A percentile compares a stretch with the other conserved stretches of the same genome.
phyloP scores from a whole-genome alignment of 92 coral and sea anemone genomes.

The Epizoanthus fatuus region DNA sequence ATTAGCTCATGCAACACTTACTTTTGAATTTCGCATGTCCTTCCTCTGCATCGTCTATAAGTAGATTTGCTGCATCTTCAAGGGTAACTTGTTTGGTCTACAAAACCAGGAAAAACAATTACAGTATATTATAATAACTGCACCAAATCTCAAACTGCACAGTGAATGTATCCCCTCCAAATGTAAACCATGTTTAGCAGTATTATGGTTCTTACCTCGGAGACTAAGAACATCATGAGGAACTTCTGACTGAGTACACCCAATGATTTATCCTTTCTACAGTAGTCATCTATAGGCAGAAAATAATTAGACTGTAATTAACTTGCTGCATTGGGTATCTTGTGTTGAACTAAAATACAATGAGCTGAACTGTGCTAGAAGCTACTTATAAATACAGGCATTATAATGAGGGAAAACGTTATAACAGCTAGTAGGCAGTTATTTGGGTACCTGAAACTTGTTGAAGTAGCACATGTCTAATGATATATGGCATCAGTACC shows the following conservation, averaged over 20 bases:
- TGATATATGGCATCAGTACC: too few species aligned
- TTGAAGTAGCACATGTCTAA: too few species aligned
- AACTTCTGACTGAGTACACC: constrained; percentile 98
- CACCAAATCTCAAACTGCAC: too few species aligned
- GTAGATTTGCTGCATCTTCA: constrained; percentile 97
- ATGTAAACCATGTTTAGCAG: too few species aligned
- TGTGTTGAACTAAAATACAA: background rate
- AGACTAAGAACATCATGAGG: constrained; percentile 93
- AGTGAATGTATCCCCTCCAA: too few species aligned
- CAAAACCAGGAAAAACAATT: background rate
- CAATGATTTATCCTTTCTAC: constrained; percentile 97
- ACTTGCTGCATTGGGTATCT: too few species aligned
- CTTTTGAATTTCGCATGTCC: constrained; percentile 96
- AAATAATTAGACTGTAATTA: background rate
- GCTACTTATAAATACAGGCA: background rate
- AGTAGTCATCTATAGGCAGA: constrained; percentile 74
- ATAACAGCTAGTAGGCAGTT: constrained; percentile 2
- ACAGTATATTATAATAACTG: background rate
- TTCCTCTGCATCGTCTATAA: constrained; percentile 94
- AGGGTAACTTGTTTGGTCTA: constrained; percentile 91
- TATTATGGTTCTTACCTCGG: constrained; percentile 75
- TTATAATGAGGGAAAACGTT: too few species aligned
- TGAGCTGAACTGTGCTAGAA: background rate
- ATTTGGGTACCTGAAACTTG: too few species aligned
- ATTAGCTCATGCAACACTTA: constrained; percentile 48